Conservation (phyloP, 2,888 invertebrate species). For the Nematopogon swammerdamellus region DNA sequence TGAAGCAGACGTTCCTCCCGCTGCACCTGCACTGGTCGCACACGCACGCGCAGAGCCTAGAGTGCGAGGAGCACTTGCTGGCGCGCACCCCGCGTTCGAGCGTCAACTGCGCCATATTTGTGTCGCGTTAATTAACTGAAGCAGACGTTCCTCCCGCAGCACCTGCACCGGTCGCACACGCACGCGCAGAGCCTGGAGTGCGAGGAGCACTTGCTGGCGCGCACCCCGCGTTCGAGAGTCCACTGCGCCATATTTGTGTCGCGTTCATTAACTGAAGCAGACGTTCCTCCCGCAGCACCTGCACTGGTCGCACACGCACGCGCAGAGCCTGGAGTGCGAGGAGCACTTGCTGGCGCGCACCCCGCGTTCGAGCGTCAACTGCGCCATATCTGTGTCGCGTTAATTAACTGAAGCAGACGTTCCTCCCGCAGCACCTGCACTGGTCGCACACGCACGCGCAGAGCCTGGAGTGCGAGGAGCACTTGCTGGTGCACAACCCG, state of each 20-base stretch:
- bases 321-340: slow-evolving; percentile 61
- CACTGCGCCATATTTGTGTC: slow-evolving; percentile 85
- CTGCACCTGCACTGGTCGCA: slow-evolving; percentile 73
- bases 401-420: no score
- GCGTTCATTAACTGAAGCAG: no score
- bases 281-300: slow-evolving; percentile 72
- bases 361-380: slow-evolving; percentile 78
- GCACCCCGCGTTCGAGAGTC: slow-evolving; percentile 71
- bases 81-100: no score
- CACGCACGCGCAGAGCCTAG: slow-evolving; percentile 63
- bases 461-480: slow-evolving; percentile 61
- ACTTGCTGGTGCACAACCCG: slow-evolving; percentile 52
- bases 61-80: slow-evolving; percentile 58
- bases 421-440: slow-evolving; percentile 72
- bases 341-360: slow-evolving; percentile 57
- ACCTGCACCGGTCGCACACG: slow-evolving; percentile 68
- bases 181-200: slow-evolving; percentile 64
- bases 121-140: no score
- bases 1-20: no score
- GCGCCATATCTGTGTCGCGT: slow-evolving; percentile 81
- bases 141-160: no score
- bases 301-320: slow-evolving; percentile 68
- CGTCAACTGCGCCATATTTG: no score
- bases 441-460: slow-evolving; percentile 66
- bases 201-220: slow-evolving; percentile 54